Evolutionary conservation across 1,140 invertebrate genomes (phyloP).

Genomic region (Reticulitermes speratus): DNA sequence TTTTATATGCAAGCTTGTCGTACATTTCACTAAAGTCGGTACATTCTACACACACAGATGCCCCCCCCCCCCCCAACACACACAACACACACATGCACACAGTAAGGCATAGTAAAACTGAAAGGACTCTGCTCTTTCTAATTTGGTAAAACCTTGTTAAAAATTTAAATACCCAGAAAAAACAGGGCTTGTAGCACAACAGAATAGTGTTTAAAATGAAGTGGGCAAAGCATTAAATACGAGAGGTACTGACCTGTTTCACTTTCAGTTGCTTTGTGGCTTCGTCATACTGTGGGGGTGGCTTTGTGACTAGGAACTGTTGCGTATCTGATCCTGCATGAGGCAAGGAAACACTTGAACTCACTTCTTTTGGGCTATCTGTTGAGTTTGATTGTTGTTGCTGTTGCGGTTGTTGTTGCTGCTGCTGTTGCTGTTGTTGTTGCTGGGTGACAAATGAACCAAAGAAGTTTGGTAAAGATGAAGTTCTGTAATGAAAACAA

Average conservation of each 20-base stretch:
- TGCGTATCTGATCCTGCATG: slow-evolving; percentile 27
- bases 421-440: slow-evolving; percentile 40
- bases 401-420: slow-evolving; percentile 39
- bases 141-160: no score
- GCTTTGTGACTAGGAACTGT: slow-evolving; percentile 44
- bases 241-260: slow-evolving; percentile 37
- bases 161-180: no score
- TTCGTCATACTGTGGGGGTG: slow-evolving; percentile 68
- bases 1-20: no score
- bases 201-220: no score
- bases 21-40: no score
- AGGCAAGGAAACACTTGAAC: slow-evolving; percentile 3
- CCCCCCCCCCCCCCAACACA: no score
- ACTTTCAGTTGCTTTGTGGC: slow-evolving; percentile 63
- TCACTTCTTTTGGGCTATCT: background rate
- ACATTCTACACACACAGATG: no score
- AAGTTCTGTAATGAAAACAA: slow-evolving; percentile 43
- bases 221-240: no score
- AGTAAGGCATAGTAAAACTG: no score
- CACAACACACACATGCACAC: no score
- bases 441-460: slow-evolving; percentile 44
- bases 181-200: no score
- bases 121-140: no score
- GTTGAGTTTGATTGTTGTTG: slow-evolving; percentile 36
- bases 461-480: slow-evolving; percentile 55